Conservation (phyloP, 2,797 vertebrate species). For the Pyrocephalus nanus region DNA sequence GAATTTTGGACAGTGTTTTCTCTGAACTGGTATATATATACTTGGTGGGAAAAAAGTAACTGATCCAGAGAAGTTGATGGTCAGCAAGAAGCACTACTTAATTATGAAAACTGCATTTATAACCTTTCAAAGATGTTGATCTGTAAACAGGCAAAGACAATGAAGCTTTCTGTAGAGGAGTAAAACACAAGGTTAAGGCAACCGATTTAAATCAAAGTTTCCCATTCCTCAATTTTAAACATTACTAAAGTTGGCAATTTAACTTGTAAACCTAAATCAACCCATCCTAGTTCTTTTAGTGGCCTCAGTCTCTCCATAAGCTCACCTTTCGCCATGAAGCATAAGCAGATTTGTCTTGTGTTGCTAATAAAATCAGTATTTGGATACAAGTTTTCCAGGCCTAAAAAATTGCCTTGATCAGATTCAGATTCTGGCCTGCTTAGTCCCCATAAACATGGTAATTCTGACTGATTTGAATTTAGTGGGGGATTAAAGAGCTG, state of each 20-base stretch:
- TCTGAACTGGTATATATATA: not conserved
- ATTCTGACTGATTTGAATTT: not conserved
- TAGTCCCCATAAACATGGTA: not conserved
- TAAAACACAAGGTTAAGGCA: not conserved
- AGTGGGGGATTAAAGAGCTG: not conserved
- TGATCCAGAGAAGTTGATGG: not conserved
- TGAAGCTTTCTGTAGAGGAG: not conserved
- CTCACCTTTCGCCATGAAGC: not conserved
- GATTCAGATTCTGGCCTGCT: constrained; percentile 4
- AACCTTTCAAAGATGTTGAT: not conserved
- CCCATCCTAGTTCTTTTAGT: not conserved
- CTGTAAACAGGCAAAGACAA: not conserved
- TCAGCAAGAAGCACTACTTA: not conserved
- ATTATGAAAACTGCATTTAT: not conserved
- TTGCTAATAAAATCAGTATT: not conserved
- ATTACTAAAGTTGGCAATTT: not conserved
- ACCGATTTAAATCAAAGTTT: not conserved
- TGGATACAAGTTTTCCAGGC: not conserved
- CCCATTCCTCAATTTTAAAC: not conserved
- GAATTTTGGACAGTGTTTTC: not conserved
- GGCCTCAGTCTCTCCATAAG: not conserved
- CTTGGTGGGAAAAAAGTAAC: not conserved
- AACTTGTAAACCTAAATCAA: not conserved
- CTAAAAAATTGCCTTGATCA: not conserved
- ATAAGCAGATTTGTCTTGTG: not conserved